Evolutionary conservation across 2,888 invertebrate genomes (phyloP).

Genomic region (Temnothorax rugatulus): DNA sequence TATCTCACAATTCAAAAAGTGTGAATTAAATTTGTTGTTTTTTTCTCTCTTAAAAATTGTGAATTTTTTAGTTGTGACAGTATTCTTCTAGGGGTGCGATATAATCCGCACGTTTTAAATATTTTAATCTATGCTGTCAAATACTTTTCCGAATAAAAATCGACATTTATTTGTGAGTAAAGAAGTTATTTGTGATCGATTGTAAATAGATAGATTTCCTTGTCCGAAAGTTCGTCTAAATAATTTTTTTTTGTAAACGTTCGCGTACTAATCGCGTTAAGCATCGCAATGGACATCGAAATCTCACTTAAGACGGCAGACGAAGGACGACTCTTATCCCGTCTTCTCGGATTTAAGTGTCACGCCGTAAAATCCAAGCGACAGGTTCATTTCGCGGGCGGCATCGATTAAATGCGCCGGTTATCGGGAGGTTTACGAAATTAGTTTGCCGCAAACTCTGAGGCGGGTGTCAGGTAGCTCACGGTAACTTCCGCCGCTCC

Average conservation of each 20-base stretch:
- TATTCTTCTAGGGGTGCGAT: not conserved
- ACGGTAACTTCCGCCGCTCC: constrained; percentile 17
- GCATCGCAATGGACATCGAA: not conserved
- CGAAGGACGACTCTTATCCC: constrained; percentile 46
- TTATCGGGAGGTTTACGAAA: constrained; percentile 44
- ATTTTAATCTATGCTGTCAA: not conserved
- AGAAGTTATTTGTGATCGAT: not conserved
- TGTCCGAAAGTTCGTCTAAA: too few relatives aligned
- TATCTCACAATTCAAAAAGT: too few relatives aligned
- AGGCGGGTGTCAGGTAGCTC: constrained; percentile 22
- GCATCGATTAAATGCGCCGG: constrained; percentile 22
- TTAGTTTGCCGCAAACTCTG: constrained; percentile 40
- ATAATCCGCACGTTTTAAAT: not conserved
- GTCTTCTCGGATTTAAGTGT: constrained; percentile 46
- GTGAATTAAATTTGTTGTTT: too few relatives aligned
- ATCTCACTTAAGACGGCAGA: not conserved
- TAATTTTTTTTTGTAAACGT: not conserved
- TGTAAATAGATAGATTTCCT: not conserved
- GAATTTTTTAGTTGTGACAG: too few relatives aligned
- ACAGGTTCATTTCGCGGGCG: constrained; percentile 39
- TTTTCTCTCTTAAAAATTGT: too few relatives aligned
- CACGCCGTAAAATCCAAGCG: constrained; percentile 45
- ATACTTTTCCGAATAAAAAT: not conserved
- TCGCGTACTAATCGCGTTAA: not conserved
- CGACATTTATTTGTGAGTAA: not conserved